phyloP scores from a whole-genome alignment of 30 jellyfish, hydroid and myxozoan species.

The Turritopsis dohrnii region DNA sequence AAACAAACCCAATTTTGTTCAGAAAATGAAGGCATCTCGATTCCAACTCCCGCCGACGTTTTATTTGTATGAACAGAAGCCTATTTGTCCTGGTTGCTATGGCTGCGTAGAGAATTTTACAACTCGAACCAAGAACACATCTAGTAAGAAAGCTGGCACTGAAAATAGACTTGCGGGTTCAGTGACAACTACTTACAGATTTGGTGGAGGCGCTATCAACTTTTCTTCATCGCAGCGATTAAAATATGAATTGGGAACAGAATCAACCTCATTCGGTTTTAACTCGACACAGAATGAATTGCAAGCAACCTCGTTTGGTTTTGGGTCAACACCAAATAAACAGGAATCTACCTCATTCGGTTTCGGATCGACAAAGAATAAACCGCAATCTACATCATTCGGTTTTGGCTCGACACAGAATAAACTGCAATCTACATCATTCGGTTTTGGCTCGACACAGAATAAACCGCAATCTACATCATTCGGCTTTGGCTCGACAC shows the following conservation, averaged over 20 bases:
- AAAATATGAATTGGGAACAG: neutral
- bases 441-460: too few relatives aligned
- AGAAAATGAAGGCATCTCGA: slow-evolving; percentile 61
- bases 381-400: too few relatives aligned
- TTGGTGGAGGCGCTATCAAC: neutral
- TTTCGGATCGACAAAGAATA: too few relatives aligned
- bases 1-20: slow-evolving; percentile 51
- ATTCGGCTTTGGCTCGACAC: too few relatives aligned
- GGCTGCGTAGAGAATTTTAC: slow-evolving; percentile 1
- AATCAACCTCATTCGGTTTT: neutral
- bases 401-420: too few relatives aligned
- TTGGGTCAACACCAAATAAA: too few relatives aligned
- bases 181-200: neutral
- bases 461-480: too few relatives aligned
- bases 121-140: neutral
- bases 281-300: neutral
- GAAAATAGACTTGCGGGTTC: neutral
- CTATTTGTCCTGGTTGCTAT: slow-evolving; percentile 18
- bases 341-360: too few relatives aligned
- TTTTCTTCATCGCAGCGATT: neutral
- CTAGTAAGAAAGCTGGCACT: neutral
- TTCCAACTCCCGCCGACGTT: slow-evolving; percentile 68
- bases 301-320: neutral
- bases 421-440: too few relatives aligned
- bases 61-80: slow-evolving; percentile 24